These are phyloP conservation scores for Aspiorhynchus laticeps DNA, from an alignment of 2,113 vertebrate genomes.

Conservation along the genomic window DNA sequence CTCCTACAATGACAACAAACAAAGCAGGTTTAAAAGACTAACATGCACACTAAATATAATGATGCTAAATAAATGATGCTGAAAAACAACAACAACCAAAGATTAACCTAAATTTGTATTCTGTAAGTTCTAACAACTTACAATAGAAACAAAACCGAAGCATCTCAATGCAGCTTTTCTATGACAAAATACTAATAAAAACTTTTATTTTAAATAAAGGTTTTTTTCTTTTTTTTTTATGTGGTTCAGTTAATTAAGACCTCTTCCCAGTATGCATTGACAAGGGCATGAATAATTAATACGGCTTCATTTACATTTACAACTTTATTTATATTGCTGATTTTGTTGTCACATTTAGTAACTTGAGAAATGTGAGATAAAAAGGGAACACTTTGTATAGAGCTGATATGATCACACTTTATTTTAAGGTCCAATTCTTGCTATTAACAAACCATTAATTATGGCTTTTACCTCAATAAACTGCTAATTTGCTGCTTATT, in stretches of 20 bases:
- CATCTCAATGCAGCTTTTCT: background rate
- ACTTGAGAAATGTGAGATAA: background rate
- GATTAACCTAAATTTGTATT: background rate
- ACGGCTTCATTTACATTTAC: background rate
- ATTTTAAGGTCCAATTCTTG: too few species aligned
- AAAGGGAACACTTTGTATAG: background rate
- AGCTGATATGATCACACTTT: background rate
- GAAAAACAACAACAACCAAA: background rate
- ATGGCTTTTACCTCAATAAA: too few species aligned
- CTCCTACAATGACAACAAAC: conserved; percentile 76
- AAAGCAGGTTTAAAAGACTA: background rate
- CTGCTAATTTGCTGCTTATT: too few species aligned
- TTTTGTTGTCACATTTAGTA: background rate
- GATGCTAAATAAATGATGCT: background rate
- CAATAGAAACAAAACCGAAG: background rate
- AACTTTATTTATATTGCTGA: background rate
- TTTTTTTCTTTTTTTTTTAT: too few species aligned
- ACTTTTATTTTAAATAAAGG: background rate
- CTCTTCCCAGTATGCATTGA: background rate
- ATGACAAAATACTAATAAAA: background rate
- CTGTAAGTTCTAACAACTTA: background rate
- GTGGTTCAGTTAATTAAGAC: background rate
- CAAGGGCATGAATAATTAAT: background rate
- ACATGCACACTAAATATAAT: background rate
- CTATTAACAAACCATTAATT: too few species aligned